Conservation (phyloP, 2,888 invertebrate species). For the Notodonta ziczac region DNA sequence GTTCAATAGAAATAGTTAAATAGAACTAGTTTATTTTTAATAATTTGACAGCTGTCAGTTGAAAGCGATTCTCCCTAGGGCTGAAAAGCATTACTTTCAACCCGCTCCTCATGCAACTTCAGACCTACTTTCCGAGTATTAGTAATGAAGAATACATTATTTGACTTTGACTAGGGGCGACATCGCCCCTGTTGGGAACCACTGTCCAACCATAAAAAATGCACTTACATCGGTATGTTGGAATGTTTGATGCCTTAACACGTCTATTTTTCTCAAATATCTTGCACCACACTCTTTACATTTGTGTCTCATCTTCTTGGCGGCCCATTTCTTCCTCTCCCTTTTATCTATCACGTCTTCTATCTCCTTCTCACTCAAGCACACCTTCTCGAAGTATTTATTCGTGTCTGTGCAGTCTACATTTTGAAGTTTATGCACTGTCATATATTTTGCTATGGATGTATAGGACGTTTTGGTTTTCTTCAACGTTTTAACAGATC, state of each 20-base stretch:
- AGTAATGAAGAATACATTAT: too few species aligned
- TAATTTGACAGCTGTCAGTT: too few species aligned
- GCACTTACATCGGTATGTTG: constrained; percentile 47
- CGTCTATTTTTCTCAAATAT: constrained; percentile 39
- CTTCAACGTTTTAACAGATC: not conserved
- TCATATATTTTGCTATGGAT: not conserved
- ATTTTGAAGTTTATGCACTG: not conserved
- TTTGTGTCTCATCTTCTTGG: constrained; percentile 4
- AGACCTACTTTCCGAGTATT: too few species aligned
- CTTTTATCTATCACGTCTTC: constrained; percentile 30
- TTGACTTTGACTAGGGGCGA: too few species aligned
- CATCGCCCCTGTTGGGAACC: too few species aligned
- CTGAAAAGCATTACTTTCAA: too few species aligned
- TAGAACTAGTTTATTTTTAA: too few species aligned
- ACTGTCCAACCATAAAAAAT: not conserved
- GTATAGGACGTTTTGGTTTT: not conserved
- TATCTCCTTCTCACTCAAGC: constrained; percentile 39
- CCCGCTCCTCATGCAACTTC: too few species aligned
- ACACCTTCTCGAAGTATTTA: constrained; percentile 25
- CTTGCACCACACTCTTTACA: constrained; percentile 31
- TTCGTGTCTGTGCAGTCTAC: not conserved
- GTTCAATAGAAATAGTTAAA: too few species aligned
- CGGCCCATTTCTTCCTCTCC: constrained; percentile 16
- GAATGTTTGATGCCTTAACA: constrained; percentile 44
- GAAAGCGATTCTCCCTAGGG: too few species aligned